Evolutionary conservation across 2,888 invertebrate genomes (phyloP), one percentile per base, ranked within the genome.

Genomic region (Troides helena): DNA sequence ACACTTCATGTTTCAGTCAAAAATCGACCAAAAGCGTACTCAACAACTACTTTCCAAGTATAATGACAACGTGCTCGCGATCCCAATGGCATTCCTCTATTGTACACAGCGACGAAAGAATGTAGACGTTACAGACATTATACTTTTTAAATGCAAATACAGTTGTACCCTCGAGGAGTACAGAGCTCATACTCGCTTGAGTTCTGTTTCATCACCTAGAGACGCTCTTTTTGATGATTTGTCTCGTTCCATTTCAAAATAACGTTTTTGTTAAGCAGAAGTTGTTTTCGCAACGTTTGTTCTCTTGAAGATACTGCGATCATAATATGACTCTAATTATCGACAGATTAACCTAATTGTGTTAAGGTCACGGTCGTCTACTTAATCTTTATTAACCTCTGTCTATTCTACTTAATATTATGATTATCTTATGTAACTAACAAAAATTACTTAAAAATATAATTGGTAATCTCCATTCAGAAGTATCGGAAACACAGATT

Each of bases 211-310:
- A 57, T 65, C 62, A 65, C 12, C 78, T 72, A 80, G 77, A 61
- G 72, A 77, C 74, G 75, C 78, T 79, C 78, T 80, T 83, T 84
- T 86, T 82, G 82, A 84, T 77, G 81, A 90, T 92, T 91, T 76
- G 90, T 83, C 81, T 78, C 89, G 90, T 89, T 83, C 89, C 78
- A 89, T 89, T 89, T 90, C 83, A 79, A 76, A 78, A 77, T 76
- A 78, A 80, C 76, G 77, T 78, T 77, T 78, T 80, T 82, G 82
- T 85, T 80, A 72, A 74, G 73, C 75, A 74, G 74, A 78, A 75
- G 72, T 71, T 73, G 77, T 83, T 89, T 89, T 88, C 84, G 88
- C 87, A 87, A 89, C 72, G 68, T 62, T 69, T 73, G 60, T 70
- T 72, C 65, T 36, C 67, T 67, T 57, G 21, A 30, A 62, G 8